These are phyloP conservation scores for Momotus momota DNA, from an alignment of 2,797 vertebrate genomes.

Conservation along the genomic window DNA sequence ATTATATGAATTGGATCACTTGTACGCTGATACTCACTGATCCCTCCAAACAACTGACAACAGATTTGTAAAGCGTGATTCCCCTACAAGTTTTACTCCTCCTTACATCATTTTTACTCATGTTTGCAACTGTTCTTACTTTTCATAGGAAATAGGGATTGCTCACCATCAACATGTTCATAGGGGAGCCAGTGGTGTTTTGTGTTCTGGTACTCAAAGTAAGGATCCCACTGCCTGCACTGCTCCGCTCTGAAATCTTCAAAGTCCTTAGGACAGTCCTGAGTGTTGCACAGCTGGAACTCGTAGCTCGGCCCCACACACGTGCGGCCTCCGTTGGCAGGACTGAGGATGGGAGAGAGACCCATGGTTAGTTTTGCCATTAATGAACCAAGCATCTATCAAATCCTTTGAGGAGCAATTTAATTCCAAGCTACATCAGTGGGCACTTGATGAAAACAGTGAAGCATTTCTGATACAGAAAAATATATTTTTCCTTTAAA, in stretches of 20 bases:
- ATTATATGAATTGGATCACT: neutral
- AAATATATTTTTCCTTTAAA: neutral
- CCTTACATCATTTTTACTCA: neutral
- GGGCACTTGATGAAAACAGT: neutral
- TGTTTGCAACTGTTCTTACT: neutral
- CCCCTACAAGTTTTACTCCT: neutral
- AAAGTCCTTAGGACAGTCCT: slow-evolving; percentile 88
- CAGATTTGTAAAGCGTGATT: neutral
- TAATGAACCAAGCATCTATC: rapidly evolving
- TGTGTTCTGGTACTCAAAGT: slow-evolving; percentile 86
- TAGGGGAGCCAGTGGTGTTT: slow-evolving; percentile 96
- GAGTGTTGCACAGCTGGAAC: slow-evolving; percentile 92
- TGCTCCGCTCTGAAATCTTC: slow-evolving; percentile 93
- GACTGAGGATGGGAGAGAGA: slow-evolving; percentile 77
- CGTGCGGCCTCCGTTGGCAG: slow-evolving; percentile 90
- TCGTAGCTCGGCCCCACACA: slow-evolving; percentile 89
- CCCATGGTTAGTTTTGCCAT: neutral
- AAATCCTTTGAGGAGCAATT: neutral
- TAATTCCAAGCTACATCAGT: neutral
- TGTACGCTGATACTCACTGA: neutral
- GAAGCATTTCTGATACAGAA: neutral
- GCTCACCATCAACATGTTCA: slow-evolving; percentile 92
- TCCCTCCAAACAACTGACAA: neutral
- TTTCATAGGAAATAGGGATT: neutral
- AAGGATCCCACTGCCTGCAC: slow-evolving; percentile 88